phyloP scores from a whole-genome alignment of 2,888 invertebrate genomes.

The Scaptodrosophila latifasciaeformis region DNA sequence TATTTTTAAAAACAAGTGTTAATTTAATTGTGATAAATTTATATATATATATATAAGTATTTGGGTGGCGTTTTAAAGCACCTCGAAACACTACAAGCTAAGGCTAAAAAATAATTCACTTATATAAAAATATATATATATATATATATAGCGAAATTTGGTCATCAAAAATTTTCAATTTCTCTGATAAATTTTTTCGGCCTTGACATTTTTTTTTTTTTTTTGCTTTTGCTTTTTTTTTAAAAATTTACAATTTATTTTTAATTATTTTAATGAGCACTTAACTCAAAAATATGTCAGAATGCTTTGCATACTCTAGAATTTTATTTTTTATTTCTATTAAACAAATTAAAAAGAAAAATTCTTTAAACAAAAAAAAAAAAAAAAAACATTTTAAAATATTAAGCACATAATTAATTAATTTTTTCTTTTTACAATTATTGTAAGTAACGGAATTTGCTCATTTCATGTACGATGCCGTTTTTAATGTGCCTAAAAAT shows the following conservation, averaged over 20 bases:
- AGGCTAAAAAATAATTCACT: constrained; percentile 49
- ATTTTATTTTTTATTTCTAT: background rate
- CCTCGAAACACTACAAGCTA: constrained; percentile 33
- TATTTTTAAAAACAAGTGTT: constrained; percentile 51
- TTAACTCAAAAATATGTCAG: constrained; percentile 57
- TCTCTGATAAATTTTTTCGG: constrained; percentile 7
- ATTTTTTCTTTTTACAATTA: constrained; percentile 29
- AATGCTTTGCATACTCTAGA: constrained; percentile 53
- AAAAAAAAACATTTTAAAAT: constrained; percentile 6
- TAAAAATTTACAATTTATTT: constrained; percentile 13
- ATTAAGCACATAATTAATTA: constrained; percentile 18
- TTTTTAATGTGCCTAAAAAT: no score
- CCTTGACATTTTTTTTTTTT: constrained; percentile 33
- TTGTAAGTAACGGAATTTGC: constrained; percentile 59
- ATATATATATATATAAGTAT: no score
- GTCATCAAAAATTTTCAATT: constrained; percentile 4
- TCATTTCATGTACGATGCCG: no score
- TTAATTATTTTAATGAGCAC: constrained; percentile 42
- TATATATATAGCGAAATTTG: constrained; percentile 10
- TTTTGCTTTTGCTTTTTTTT: constrained; percentile 20
- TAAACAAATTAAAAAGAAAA: background rate
- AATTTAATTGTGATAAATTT: no score
- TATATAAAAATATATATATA: constrained; percentile 56
- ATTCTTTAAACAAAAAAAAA: constrained; percentile 9
- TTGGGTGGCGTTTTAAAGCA: constrained; percentile 23